Percentiles rank a stretch among this genome's conserved stretches.
Conservation (phyloP, 2,113 vertebrate genomes). For the Anser cygnoides region DNA sequence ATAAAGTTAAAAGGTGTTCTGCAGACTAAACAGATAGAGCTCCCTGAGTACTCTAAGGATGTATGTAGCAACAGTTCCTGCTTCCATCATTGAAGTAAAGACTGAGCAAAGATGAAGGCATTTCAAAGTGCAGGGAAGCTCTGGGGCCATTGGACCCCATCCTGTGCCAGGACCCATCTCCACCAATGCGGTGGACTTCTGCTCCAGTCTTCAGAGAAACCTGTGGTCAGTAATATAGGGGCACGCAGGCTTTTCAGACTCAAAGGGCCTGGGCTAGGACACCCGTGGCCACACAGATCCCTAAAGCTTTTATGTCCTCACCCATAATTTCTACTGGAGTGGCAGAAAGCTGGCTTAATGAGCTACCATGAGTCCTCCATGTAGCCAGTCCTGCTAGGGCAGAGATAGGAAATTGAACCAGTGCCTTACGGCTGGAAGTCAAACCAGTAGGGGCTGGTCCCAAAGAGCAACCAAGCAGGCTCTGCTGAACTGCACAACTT, state of each 20-base stretch:
- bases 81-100: neutral
- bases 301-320: neutral
- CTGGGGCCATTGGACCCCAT: neutral
- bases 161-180: neutral
- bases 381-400: neutral
- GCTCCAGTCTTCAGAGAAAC: neutral
- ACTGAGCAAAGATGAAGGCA: neutral
- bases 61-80: neutral
- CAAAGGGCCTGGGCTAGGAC: neutral
- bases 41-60: neutral
- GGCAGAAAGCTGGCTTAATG: neutral
- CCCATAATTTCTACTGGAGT: neutral
- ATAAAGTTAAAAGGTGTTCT: neutral
- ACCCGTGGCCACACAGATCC: neutral
- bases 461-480: neutral
- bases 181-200: neutral
- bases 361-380: neutral
- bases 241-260: neutral
- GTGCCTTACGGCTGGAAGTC: neutral
- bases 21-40: neutral
- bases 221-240: neutral
- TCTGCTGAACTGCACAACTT: neutral
- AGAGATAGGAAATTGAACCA: neutral
- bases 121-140: neutral
- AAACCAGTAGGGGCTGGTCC: neutral